Conservation (phyloP, 2,797 vertebrate species). For the Syngnathus rostellatus region DNA sequence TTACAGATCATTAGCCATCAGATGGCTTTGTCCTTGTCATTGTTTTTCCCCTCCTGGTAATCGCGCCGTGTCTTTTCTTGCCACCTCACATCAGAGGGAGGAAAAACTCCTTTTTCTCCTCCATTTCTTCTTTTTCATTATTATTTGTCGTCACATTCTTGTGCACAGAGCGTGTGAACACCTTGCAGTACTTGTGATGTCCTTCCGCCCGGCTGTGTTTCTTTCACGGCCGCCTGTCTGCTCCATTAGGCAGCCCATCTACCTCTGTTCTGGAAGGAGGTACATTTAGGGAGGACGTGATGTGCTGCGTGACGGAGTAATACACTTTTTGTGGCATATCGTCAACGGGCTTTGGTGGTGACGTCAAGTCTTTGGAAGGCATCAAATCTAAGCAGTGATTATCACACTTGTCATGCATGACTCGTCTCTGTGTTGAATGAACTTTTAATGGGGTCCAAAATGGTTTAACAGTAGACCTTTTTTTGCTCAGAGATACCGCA, state of each 20-base stretch:
- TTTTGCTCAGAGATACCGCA: neutral
- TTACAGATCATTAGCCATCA: neutral
- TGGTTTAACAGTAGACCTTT: neutral
- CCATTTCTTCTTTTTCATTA: neutral
- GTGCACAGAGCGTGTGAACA: constrained; percentile 44
- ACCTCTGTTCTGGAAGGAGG: constrained; percentile 11
- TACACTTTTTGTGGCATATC: neutral
- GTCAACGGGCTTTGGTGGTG: neutral
- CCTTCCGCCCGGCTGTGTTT: constrained; percentile 53
- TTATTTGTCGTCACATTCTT: constrained; percentile 45
- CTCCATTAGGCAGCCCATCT: constrained; percentile 46
- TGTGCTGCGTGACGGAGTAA: neutral
- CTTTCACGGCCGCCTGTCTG: constrained; percentile 49
- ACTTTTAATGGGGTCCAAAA: neutral
- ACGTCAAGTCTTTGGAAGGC: neutral
- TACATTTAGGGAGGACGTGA: neutral
- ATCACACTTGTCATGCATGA: constrained; percentile 5
- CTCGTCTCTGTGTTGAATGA: constrained; percentile 3
- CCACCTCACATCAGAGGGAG: neutral
- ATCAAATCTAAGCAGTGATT: neutral
- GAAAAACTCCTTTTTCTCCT: neutral
- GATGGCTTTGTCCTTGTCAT: neutral
- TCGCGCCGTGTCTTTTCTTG: neutral
- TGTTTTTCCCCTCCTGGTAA: neutral
- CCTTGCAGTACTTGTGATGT: constrained; percentile 43